Evolutionary conservation across 2,888 invertebrate species (phyloP).

Genomic region (Silvanus unidentatus): DNA sequence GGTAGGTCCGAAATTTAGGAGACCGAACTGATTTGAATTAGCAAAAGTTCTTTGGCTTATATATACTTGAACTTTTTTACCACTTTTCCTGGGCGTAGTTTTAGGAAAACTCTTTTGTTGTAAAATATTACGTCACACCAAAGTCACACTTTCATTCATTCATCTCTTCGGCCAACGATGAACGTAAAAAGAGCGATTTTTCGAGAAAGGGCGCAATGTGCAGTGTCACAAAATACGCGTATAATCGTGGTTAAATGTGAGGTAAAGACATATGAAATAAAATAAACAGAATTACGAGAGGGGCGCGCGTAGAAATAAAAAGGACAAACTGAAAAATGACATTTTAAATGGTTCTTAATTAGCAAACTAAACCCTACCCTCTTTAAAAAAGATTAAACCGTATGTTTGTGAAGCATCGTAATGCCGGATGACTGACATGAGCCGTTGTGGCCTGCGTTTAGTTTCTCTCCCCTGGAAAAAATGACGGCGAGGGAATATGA

Average conservation of each 20-base stretch:
- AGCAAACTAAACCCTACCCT: slow-evolving; percentile 47
- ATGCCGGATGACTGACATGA: slow-evolving; percentile 47
- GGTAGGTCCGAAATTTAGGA: slow-evolving; percentile 42
- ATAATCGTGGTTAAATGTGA: too few relatives aligned
- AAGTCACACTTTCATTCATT: slow-evolving; percentile 12
- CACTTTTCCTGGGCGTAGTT: background rate
- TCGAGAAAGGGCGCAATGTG: too few relatives aligned
- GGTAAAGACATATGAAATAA: too few relatives aligned
- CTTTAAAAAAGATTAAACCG: slow-evolving; percentile 48
- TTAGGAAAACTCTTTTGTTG: too few relatives aligned
- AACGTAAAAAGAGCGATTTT: too few relatives aligned
- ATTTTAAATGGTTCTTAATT: slow-evolving; percentile 49
- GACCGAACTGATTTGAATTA: slow-evolving; percentile 38
- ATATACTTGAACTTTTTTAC: background rate
- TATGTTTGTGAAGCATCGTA: slow-evolving; percentile 47
- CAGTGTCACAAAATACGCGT: too few relatives aligned
- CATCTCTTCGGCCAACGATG: slow-evolving; percentile 15
- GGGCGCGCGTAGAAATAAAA: slow-evolving; percentile 14
- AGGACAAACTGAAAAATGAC: slow-evolving; percentile 41
- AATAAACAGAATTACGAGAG: background rate
- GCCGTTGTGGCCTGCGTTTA: slow-evolving; percentile 27
- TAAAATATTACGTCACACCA: background rate
- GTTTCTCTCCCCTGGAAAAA: slow-evolving; percentile 16
- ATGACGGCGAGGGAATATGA: background rate
- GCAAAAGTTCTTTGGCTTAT: slow-evolving; percentile 33